Percentiles rank a stretch among this genome's conserved stretches.
These are phyloP conservation scores for Amaurobius ferox DNA, from an alignment of 2,888 invertebrate genomes.

Conservation along the genomic window DNA sequence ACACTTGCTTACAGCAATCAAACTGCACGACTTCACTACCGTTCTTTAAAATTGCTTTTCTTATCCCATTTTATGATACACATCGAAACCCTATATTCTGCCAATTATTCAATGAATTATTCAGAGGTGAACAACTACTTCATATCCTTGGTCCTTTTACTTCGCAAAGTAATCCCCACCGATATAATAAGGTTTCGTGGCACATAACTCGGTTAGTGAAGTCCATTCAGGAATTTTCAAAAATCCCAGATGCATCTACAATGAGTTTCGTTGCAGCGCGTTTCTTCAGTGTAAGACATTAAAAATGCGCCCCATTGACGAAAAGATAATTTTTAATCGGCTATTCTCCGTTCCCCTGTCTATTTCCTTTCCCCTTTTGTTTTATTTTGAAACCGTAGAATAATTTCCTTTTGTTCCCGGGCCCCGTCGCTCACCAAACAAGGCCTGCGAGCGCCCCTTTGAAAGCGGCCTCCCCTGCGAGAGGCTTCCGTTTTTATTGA, in stretches of 20 bases:
- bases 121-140: no score
- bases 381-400: constrained; percentile 70
- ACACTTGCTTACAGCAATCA: no score
- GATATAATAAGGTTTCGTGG: not conserved
- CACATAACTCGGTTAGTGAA: not conserved
- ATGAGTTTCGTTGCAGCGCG: not conserved
- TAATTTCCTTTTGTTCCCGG: constrained; percentile 65
- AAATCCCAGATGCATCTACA: not conserved
- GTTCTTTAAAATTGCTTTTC: no score
- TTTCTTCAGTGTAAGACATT: not conserved
- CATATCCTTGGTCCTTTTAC: no score
- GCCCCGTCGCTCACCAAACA: constrained; percentile 55
- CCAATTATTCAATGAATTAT: no score
- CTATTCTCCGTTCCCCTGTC: not conserved
- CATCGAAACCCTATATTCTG: no score
- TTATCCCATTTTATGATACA: no score
- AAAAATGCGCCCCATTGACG: constrained; percentile 1
- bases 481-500: constrained; percentile 58
- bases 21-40: no score
- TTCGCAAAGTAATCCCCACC: not conserved
- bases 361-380: constrained; percentile 46
- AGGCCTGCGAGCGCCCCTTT: constrained; percentile 15
- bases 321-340: constrained; percentile 60
- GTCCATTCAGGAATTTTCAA: constrained; percentile 1
- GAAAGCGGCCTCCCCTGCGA: not conserved